These are phyloP conservation scores for Caenorhabditis briggsae DNA, from an alignment of 1,140 invertebrate genomes.

Conservation along the genomic window DNA sequence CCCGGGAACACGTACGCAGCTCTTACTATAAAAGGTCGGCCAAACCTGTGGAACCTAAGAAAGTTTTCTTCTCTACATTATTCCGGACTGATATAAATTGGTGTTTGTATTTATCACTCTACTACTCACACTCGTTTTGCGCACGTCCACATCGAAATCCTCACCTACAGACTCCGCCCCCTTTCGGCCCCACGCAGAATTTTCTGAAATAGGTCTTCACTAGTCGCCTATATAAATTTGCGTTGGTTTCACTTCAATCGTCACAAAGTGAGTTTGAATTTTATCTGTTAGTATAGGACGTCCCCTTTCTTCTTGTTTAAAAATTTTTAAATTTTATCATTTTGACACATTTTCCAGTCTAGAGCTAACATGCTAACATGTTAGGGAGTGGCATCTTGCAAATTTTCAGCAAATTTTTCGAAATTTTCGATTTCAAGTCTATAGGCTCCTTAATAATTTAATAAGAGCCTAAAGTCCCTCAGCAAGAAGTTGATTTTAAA, in stretches of 20 bases:
- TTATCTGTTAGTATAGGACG: background rate
- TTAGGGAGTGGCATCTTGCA: too few relatives aligned
- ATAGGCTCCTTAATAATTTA: too few relatives aligned
- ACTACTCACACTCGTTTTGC: background rate
- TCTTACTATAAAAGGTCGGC: constrained; percentile 12
- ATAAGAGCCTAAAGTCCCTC: too few relatives aligned
- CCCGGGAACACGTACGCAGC: constrained; percentile 17
- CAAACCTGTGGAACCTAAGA: background rate
- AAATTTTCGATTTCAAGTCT: too few relatives aligned
- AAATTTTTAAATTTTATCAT: too few relatives aligned
- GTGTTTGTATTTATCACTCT: background rate
- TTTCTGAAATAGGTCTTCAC: constrained; percentile 38
- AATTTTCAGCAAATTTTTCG: too few relatives aligned
- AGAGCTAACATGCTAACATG: too few relatives aligned
- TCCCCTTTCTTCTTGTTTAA: too few relatives aligned
- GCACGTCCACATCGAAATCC: constrained; percentile 14
- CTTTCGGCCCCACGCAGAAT: constrained; percentile 1
- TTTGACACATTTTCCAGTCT: background rate
- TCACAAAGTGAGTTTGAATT: constrained; percentile 35
- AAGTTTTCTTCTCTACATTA: background rate
- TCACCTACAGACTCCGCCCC: background rate
- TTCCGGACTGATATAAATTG: background rate
- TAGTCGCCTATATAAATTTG: constrained; percentile 46
- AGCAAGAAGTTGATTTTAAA: too few relatives aligned
- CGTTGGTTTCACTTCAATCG: constrained; percentile 16